Evolutionary conservation across 2,888 invertebrate genomes (phyloP).

Genomic region (Trachelus tabidus): DNA sequence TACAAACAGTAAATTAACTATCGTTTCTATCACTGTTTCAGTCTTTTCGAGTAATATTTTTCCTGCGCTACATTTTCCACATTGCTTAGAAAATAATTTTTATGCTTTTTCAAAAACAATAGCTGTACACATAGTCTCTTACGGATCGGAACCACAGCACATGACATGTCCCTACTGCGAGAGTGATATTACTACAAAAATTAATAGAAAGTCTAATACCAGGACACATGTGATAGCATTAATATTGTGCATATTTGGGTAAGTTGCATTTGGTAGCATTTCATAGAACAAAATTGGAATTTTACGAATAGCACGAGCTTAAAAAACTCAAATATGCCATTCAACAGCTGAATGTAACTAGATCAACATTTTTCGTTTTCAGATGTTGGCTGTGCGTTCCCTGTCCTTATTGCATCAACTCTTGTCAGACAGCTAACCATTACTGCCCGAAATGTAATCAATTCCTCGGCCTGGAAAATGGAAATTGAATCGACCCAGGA

Average conservation of each 20-base stretch:
- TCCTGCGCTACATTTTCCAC: no score
- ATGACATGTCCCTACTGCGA: constrained; percentile 67
- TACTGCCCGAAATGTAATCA: constrained; percentile 67
- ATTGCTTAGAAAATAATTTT: no score
- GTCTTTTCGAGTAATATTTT: no score
- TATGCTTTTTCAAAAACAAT: constrained; percentile 22
- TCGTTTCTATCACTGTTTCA: no score
- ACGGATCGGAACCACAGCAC: constrained; percentile 61
- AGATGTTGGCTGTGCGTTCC: constrained; percentile 66
- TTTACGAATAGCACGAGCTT: neutral
- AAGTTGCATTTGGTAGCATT: constrained; percentile 30
- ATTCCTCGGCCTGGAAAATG: constrained; percentile 62
- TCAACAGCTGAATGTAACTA: neutral
- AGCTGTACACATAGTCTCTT: constrained; percentile 31
- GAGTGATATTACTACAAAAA: constrained; percentile 60
- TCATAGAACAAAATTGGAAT: neutral
- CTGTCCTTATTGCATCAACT: constrained; percentile 67
- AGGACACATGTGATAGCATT: constrained; percentile 68
- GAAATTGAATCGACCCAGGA: constrained; percentile 27
- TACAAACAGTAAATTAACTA: no score
- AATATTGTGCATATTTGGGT: constrained; percentile 66
- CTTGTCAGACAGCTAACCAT: constrained; percentile 65
- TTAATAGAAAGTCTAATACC: constrained; percentile 62
- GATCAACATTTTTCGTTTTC: constrained; percentile 25
- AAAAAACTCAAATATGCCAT: neutral